Evolutionary conservation across 2,888 invertebrate species (phyloP), one percentile per base, ranked within the genome.

Genomic region (Chloroclysta siterata): DNA sequence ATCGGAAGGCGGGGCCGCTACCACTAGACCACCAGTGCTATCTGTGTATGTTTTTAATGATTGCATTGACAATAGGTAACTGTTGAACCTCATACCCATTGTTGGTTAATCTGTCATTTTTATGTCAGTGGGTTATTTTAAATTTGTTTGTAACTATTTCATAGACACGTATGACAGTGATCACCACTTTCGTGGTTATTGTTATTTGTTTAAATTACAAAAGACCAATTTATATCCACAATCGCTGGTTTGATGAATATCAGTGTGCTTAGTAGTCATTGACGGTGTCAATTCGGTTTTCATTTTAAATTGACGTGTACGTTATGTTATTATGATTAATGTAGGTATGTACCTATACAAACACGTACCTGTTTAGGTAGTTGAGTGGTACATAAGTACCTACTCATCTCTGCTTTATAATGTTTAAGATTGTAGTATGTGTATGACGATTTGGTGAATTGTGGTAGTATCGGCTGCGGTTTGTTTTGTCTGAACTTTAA

Each of bases 121-220:
- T 56, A 57, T 57, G 57, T 53, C 41, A 53, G 53, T 57, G 10
- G 56, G 53, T 53, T 53, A 60, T 48, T 29, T 54, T 42, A 33
- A 48, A 58, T 14, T 48, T 52, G 62, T 53, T 57, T 48, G 53
- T 48, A 13, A 33, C 5, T 48, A 53, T 56, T 56, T 28, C 33
- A 51, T 22, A 53, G 15, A 42, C 28, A 39, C 44, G 36, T 44
- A 22, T 56, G 55, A 64, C 52, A 56, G 55, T 52, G 54, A 59
- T 51, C 54, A 41, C 15, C 29, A 42, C 50, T 57, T 57, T 48
- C 22, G 5, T 28, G 39, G 36, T 46, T 53, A 59, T 58, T 58
- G 50, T 63, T 64, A 53, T 64, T 55, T 60, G 55, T 60, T 63
- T 58, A 44, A 33, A 29, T 15, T 22, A 64, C 60, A 64, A 64